Evolutionary conservation across 2,113 vertebrate genomes (phyloP), one percentile per base, ranked within the genome.

Genomic region (Vidua chalybeata): DNA sequence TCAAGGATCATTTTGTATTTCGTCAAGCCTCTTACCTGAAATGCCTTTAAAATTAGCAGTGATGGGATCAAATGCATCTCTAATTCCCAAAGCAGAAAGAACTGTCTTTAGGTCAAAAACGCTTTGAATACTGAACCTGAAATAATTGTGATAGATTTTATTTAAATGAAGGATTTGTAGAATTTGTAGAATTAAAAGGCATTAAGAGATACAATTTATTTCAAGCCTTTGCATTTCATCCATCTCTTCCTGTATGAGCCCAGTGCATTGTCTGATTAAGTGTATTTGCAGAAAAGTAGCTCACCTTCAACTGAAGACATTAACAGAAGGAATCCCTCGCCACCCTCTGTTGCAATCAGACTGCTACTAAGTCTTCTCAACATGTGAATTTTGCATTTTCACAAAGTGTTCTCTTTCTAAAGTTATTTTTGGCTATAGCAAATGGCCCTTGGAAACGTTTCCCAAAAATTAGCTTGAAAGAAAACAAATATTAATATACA

Each of bases 31-130:
- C 78, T 97, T 97, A 99, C 99, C 98, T 98, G 99, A 99, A 96
- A 99, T 98, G 88, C 98, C 98, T 76, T 98, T 98, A 97, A 99
- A 99, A 97, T 99, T 98, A n/a, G 99, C 99, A 59, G 97, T 91
- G 22, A 95, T 81, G 9, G 98, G 98, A 94, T 98, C 97, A 88
- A 99, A 99, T 63, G 98, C 97, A 15, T 99, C 98, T 28, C 96
- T 98, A 89, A 99, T 96, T 92, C 99, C 99, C 96, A 99, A 97
- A 45, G 98, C 97, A 48, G 97, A 97, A 67, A 99, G 97, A 87
- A 97, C 97, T 9, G 95, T 97, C 97, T 98, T 99, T 88, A 99
- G 96, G 97, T 99, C 98, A 80, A 99, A 98, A 95, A 98, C 98
- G 87, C 98, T 99, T 94, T 98, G 98, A 94, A 99, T 98, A 82